Evolutionary conservation across 2,888 invertebrate species (phyloP), one percentile per base, ranked within the genome.

Genomic region (Scaptomyza parva): DNA sequence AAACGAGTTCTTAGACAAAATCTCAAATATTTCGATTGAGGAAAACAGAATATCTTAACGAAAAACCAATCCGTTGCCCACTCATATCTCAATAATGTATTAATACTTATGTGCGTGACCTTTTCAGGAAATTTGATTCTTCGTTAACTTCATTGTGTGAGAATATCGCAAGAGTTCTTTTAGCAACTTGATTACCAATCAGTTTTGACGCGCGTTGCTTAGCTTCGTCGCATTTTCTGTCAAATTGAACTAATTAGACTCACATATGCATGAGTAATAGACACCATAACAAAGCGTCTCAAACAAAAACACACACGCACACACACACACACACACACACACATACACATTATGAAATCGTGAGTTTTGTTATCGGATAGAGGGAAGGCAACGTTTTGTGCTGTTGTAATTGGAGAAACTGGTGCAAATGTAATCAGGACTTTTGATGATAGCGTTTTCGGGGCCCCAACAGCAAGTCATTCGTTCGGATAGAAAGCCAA

Each of bases 391-490:
- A 72, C 51, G 26, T 48, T 62, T 62, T 41, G 2, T 33, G 40
- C 40, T 41, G 69, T 73, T 41, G 69, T 73, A 76, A 76, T 76
- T 76, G 75, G 69, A 69, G 78, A 61, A 59, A 58, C 65, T 41
- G 74, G 58, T 65, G 64, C 55, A 73, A 68, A 68, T 77, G 68
- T 77, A 75, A 74, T 74, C 76, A 65, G 70, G 74, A 60, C 57
- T 70, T 59, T 59, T 74, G 74, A 75, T 75, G 78, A 78, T 68
- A 59, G 54, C 66, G 45, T 62, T 76, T 48, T 71, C 52, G 12
- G 33, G 54, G n/a, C n/a, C 33, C 41, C n/a, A 8, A 28, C 43
- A 65, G 57, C 65, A 50, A 73, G 72, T 61, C 72, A 76, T 65
- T 77, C 73, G 73, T 65, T 33, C n/a, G 35, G n/a, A 14, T 39